A percentile compares a stretch with the other conserved stretches of the same genome.
These are phyloP conservation scores for Drosophila sucinea DNA, from an alignment of 1,140 invertebrate genomes.

Conservation along the genomic window DNA sequence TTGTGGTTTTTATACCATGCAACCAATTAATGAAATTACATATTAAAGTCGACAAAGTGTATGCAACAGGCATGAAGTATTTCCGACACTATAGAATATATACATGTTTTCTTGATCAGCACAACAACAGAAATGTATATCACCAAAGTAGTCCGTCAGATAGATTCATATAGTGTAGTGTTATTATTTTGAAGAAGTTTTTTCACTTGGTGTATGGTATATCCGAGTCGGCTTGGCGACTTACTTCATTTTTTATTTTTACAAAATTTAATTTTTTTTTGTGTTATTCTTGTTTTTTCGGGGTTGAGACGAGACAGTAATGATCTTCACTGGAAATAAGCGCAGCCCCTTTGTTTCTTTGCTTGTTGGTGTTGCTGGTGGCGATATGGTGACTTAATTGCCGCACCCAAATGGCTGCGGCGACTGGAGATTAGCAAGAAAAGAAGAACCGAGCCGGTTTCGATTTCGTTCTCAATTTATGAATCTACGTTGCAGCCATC, in stretches of 20 bases:
- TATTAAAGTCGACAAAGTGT: too few species aligned
- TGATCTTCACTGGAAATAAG: conserved; percentile 75
- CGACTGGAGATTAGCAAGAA: conserved; percentile 61
- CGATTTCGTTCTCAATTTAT: conserved; percentile 18
- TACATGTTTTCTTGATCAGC: too few species aligned
- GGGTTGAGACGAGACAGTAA: conserved; percentile 73
- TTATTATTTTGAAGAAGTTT: too few species aligned
- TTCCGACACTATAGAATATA: too few species aligned
- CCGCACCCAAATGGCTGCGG: conserved; percentile 65
- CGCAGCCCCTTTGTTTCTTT: conserved; percentile 28
- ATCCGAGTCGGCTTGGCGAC: too few species aligned
- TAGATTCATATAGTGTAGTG: too few species aligned
- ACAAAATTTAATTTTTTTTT: background rate
- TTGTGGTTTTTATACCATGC: background rate
- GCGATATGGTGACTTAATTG: conserved; percentile 70
- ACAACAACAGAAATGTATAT: too few species aligned
- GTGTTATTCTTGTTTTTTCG: conserved; percentile 15
- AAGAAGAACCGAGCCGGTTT: conserved; percentile 49
- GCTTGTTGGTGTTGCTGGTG: conserved; percentile 2
- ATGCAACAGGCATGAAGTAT: too few species aligned
- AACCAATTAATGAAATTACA: too few species aligned
- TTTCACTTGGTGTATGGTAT: conserved; percentile 6
- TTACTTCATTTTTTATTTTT: too few species aligned
- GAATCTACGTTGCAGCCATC: conserved; percentile 22
- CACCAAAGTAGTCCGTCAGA: too few species aligned